Percentiles rank a stretch among this genome's conserved stretches.
phyloP scores from a whole-genome alignment of 2,888 invertebrate genomes.

The Megamerina dolium region DNA sequence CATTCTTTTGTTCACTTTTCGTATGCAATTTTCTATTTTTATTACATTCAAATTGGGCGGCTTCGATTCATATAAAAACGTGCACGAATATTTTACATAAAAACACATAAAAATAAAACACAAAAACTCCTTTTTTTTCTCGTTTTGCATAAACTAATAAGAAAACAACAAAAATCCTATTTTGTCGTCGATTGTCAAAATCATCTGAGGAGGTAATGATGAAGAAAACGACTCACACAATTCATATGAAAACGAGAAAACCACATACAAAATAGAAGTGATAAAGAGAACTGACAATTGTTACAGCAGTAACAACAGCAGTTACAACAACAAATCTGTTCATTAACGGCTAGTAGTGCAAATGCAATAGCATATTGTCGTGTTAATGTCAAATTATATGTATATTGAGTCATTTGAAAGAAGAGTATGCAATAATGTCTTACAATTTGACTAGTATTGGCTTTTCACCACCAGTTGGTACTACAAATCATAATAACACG shows the following conservation, averaged over 20 bases:
- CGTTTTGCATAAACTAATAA: constrained; percentile 21
- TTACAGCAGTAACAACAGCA: not conserved
- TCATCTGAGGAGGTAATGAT: constrained; percentile 27
- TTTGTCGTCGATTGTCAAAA: constrained; percentile 30
- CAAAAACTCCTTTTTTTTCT: constrained; percentile 26
- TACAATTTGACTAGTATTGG: too few relatives aligned
- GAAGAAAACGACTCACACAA: constrained; percentile 6
- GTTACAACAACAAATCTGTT: not conserved
- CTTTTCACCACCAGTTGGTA: too few relatives aligned
- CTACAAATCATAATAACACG: too few relatives aligned
- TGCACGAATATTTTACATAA: constrained; percentile 23
- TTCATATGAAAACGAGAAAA: not conserved
- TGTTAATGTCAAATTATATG: too few relatives aligned
- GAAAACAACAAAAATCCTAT: constrained; percentile 22
- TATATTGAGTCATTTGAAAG: too few relatives aligned
- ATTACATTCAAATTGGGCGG: constrained; percentile 11
- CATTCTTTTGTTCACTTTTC: constrained; percentile 12
- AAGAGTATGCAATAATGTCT: too few relatives aligned
- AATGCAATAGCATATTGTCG: too few relatives aligned
- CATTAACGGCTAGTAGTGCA: too few relatives aligned
- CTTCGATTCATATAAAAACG: constrained; percentile 11
- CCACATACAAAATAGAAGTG: not conserved
- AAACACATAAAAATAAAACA: constrained; percentile 27
- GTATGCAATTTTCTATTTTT: constrained; percentile 16
- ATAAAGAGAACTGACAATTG: too few relatives aligned